Conservation (phyloP, 2,797 vertebrate genomes). For the Myripristis murdjan region DNA sequence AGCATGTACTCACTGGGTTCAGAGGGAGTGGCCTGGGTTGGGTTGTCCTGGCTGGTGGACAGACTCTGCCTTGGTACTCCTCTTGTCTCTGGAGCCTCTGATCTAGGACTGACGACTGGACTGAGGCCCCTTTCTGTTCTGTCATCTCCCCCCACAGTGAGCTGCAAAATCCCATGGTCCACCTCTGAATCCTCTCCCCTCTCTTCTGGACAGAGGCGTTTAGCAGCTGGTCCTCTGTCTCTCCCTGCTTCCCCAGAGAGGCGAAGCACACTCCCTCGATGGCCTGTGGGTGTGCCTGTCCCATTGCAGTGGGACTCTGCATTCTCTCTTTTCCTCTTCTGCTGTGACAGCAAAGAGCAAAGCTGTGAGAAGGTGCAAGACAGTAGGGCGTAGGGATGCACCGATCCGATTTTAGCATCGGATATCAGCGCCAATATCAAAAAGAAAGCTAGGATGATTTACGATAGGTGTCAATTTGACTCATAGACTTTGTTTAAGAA, state of each 20-base stretch:
- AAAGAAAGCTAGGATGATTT: no score
- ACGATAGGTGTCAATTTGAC: background rate
- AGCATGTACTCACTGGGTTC: slow-evolving; percentile 81
- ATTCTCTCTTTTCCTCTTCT: slow-evolving; percentile 62
- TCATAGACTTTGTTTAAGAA: background rate
- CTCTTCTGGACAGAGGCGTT: slow-evolving; percentile 16
- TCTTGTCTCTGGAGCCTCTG: background rate
- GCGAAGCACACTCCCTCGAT: slow-evolving; percentile 71
- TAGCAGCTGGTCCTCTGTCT: slow-evolving; percentile 23
- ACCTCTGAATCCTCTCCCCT: slow-evolving; percentile 43
- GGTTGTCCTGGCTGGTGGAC: slow-evolving; percentile 14
- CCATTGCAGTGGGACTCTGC: slow-evolving; percentile 47
- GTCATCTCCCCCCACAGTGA: slow-evolving; percentile 66
- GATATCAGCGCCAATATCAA: no score
- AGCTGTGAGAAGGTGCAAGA: background rate
- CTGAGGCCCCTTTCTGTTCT: slow-evolving; percentile 16
- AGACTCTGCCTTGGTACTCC: background rate
- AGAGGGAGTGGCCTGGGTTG: slow-evolving; percentile 13
- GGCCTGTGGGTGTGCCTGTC: slow-evolving; percentile 49
- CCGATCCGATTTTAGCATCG: no score
- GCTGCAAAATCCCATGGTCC: slow-evolving; percentile 60
- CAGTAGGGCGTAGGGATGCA: no score
- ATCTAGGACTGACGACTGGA: slow-evolving; percentile 12
- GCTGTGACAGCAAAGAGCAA: slow-evolving; percentile 21
- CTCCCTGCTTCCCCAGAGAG: slow-evolving; percentile 54